Evolutionary conservation across 2,888 invertebrate species (phyloP).

Genomic region (Buathra laborator): DNA sequence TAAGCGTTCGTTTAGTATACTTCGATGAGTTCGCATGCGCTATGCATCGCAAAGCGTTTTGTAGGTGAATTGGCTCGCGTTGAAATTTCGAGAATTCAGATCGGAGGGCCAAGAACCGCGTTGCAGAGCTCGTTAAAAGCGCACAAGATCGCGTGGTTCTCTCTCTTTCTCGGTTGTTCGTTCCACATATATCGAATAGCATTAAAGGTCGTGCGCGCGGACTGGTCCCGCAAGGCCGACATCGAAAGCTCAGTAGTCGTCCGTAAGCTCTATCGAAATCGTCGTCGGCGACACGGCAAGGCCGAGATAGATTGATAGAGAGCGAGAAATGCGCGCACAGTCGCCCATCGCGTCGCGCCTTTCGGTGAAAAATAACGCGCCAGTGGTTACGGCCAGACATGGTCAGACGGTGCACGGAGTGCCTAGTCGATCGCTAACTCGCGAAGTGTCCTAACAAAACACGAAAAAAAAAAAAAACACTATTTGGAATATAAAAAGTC

Average conservation of each 20-base stretch:
- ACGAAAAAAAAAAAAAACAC: not conserved
- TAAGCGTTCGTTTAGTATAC: not conserved
- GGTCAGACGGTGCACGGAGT: conserved; percentile 6
- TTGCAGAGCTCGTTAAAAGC: conserved; percentile 42
- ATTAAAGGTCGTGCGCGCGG: conserved; percentile 50
- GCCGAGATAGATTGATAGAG: conserved; percentile 42
- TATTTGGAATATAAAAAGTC: not conserved
- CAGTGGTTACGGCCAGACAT: conserved; percentile 33
- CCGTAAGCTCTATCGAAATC: conserved; percentile 36
- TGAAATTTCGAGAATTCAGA: conserved; percentile 38
- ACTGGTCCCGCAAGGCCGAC: conserved; percentile 32
- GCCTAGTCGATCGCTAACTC: not conserved
- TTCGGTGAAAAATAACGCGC: conserved; percentile 20
- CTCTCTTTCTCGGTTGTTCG: not conserved
- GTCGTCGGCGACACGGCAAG: conserved; percentile 37
- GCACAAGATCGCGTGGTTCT: conserved; percentile 9
- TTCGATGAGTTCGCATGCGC: not conserved
- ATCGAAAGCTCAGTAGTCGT: conserved; percentile 44
- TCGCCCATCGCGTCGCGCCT: not conserved
- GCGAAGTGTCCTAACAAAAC: not conserved
- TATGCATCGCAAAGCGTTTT: not conserved
- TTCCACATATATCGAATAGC: conserved; percentile 15
- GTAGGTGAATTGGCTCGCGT: conserved; percentile 34
- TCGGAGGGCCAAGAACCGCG: conserved; percentile 39
- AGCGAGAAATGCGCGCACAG: conserved; percentile 16